A percentile compares a stretch with the other conserved stretches of the same genome.
These are phyloP conservation scores for Stichodactyla mertensii DNA, from an alignment of 64 coral and sea anemone genomes.

Conservation along the genomic window DNA sequence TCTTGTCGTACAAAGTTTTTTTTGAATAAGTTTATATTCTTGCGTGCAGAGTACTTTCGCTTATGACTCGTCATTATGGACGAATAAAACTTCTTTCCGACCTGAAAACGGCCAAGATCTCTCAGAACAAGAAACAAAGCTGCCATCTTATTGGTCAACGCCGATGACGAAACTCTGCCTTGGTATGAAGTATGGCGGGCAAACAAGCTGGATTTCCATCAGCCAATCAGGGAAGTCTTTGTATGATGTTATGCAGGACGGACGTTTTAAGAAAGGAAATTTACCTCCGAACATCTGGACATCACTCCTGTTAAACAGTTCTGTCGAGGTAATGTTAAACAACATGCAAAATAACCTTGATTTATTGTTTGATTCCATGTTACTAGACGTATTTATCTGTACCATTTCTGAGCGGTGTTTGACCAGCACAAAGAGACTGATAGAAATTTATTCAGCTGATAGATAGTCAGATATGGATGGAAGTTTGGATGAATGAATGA, in stretches of 20 bases:
- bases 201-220: slow-evolving; percentile 24
- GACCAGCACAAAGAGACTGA: too few relatives aligned
- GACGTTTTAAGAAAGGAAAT: neutral
- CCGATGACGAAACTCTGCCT: slow-evolving; percentile 53
- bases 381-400: neutral
- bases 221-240: slow-evolving; percentile 13
- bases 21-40: neutral
- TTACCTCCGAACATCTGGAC: slow-evolving; percentile 25
- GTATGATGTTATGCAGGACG: slow-evolving; percentile 34
- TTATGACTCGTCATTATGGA: slow-evolving; percentile 42
- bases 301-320: neutral
- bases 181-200: slow-evolving; percentile 22
- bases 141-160: slow-evolving; percentile 41
- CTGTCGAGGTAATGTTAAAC: slow-evolving; percentile 12
- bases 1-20: neutral
- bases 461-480: too few relatives aligned
- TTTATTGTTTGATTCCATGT: too few relatives aligned
- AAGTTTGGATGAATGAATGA: too few relatives aligned
- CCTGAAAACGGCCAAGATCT: neutral
- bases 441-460: too few relatives aligned
- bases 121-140: slow-evolving; percentile 42
- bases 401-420: too few relatives aligned
- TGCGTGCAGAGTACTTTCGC: slow-evolving; percentile 32
- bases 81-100: slow-evolving; percentile 13
- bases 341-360: too few relatives aligned